Evolutionary conservation across 2,113 vertebrate genomes (phyloP).

Genomic region (Australoheros scitulus): DNA sequence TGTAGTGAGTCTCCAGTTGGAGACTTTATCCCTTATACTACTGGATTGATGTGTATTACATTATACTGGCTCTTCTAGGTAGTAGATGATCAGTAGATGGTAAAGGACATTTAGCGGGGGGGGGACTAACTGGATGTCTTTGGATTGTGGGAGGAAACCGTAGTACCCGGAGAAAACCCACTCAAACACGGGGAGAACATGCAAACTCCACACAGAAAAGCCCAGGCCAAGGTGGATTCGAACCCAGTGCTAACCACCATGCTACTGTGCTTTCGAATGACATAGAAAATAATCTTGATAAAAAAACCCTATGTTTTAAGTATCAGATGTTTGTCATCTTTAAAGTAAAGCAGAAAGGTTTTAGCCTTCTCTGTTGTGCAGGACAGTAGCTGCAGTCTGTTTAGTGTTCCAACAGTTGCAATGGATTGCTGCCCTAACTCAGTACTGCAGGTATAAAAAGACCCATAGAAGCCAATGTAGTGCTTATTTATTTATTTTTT

Average conservation of each 20-base stretch:
- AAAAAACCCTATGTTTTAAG: background rate
- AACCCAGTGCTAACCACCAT: no score
- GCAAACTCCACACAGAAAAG: no score
- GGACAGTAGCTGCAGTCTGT: background rate
- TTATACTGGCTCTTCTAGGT: background rate
- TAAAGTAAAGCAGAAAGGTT: background rate
- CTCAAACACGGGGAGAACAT: no score
- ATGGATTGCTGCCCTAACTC: background rate
- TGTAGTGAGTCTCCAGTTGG: background rate
- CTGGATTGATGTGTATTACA: background rate
- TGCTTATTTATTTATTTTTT: background rate
- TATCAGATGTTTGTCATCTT: background rate
- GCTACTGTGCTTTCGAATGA: no score
- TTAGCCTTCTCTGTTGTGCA: background rate
- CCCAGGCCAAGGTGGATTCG: no score
- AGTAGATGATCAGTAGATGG: background rate
- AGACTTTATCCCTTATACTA: background rate
- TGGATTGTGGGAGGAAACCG: no score
- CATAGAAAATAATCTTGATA: background rate
- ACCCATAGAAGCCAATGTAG: background rate
- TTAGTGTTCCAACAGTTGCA: background rate
- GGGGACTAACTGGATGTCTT: no score
- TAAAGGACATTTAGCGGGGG: background rate
- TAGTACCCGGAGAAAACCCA: no score
- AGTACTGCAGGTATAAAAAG: conserved; percentile 7